Evolutionary conservation across 2,888 invertebrate species (phyloP), one percentile per base, ranked within the genome.

Genomic region (Leptopterna dolabrata): DNA sequence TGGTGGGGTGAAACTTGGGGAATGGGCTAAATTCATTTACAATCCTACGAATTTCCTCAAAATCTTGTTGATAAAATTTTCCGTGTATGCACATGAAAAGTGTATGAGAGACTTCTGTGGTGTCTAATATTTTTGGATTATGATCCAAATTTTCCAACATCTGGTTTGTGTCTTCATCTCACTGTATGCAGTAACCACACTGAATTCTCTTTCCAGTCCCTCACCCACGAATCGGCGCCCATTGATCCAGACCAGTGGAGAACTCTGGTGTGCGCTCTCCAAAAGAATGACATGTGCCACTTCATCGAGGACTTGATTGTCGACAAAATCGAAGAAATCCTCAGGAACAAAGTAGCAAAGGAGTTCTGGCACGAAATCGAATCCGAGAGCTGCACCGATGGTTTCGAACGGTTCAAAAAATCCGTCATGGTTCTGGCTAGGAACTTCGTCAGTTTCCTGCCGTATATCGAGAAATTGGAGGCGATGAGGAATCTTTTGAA

Each of bases 341-440:
- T 95, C 80, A 93, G 95, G 1, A 93, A 94, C 90, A 92, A 93
- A 89, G 92, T 95, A 2, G 94, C 93, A 0, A 95, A 95, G 11
- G 91, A 92, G 63, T 95, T 95, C 92, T 95, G 95, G 95, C 92
- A 93, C 0, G 94, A 94, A 90, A 95, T 95, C 91, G 86, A 70
- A 19, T 29, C 80, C 13, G 84, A 87, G 19, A 80, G 76, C 0
- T 47, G 14, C n/a, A 47, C n/a, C 27, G 30, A 27, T 27, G 94
- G 94, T 19, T 95, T 95, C 90, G 93, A 94, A 90, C 92, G 93
- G 80, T 95, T 95, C 90, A 94, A 94, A 90, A 92, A 93, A 84
- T 95, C 95, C n/a, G 94, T 95, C 0, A 94, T 94, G 89, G 94
- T 93, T 88, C 91, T 95, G 0, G 95, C 95, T 90, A 93, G 93